A percentile compares a stretch with the other conserved stretches of the same genome.
phyloP scores from a whole-genome alignment of 2,888 invertebrate species.

The Lordiphosa andalusiaca region DNA sequence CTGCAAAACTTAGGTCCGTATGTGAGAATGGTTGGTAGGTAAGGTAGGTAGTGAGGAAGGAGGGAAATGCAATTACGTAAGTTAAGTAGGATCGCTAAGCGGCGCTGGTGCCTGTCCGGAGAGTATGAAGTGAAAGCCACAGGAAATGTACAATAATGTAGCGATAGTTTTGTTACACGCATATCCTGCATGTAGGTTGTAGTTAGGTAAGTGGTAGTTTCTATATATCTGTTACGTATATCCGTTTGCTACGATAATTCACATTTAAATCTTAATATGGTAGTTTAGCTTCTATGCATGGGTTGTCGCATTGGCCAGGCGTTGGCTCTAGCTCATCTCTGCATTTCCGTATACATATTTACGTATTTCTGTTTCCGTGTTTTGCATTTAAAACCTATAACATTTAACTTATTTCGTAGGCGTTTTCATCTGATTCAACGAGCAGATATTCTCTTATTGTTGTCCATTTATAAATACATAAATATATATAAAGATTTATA shows the following conservation, averaged over 20 bases:
- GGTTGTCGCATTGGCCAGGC: conserved; percentile 28
- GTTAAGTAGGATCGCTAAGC: conserved; percentile 9
- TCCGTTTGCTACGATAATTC: conserved; percentile 75
- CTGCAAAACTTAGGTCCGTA: conserved; percentile 36
- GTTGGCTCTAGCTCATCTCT: conserved; percentile 17
- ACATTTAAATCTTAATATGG: conserved; percentile 68
- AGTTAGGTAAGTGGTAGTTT: conserved; percentile 62
- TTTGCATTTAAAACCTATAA: conserved; percentile 68
- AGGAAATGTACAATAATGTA: conserved; percentile 64
- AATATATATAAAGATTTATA: conserved; percentile 51
- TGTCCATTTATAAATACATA: conserved; percentile 61
- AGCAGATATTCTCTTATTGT: conserved; percentile 62
- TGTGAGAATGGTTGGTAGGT: conserved; percentile 12
- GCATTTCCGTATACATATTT: conserved; percentile 16
- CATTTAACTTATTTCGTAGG: conserved; percentile 69
- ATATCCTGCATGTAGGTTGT: conserved; percentile 38
- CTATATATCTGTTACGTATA: conserved; percentile 66
- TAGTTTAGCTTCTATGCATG: conserved; percentile 55
- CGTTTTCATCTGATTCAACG: conserved; percentile 34
- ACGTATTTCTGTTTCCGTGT: conserved; percentile 39
- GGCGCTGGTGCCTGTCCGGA: conserved; percentile 8
- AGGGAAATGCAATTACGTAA: conserved; percentile 24
- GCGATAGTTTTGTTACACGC: conserved; percentile 24
- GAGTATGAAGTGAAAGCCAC: conserved; percentile 61
- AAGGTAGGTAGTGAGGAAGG: conserved; percentile 16